These are phyloP conservation scores for Axea sp. DNA, from an alignment of 2,888 invertebrate species.

Conservation along the genomic window DNA sequence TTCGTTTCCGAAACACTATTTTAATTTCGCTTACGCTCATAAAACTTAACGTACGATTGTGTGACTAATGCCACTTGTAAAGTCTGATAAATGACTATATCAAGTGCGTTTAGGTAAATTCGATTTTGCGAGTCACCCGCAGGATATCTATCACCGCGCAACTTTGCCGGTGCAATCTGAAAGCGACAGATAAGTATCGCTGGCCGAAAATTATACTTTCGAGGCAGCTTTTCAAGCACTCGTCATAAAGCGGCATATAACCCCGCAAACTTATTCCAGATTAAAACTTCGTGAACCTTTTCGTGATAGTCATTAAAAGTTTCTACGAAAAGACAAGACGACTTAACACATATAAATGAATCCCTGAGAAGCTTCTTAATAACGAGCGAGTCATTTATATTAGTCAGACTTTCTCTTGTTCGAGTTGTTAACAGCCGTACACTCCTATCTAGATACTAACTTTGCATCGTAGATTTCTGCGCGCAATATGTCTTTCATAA, in stretches of 20 bases:
- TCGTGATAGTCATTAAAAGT: slow-evolving; percentile 72
- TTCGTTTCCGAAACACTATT: too few relatives aligned
- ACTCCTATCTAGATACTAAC: slow-evolving; percentile 45
- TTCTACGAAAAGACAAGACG: slow-evolving; percentile 67
- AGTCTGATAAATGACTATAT: slow-evolving; percentile 39
- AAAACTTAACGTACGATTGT: slow-evolving; percentile 14
- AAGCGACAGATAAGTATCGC: slow-evolving; percentile 42
- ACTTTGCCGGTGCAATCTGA: slow-evolving; percentile 32
- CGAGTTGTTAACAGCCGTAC: slow-evolving; percentile 64
- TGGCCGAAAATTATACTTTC: slow-evolving; percentile 67
- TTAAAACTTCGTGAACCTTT: slow-evolving; percentile 70
- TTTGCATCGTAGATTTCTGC: slow-evolving; percentile 24
- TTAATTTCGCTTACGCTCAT: not conserved
- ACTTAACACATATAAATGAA: slow-evolving; percentile 75
- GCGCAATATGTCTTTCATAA: slow-evolving; percentile 48
- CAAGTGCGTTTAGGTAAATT: slow-evolving; percentile 40
- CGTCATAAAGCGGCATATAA: slow-evolving; percentile 69
- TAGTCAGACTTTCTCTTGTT: slow-evolving; percentile 66
- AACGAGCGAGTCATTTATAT: slow-evolving; percentile 70
- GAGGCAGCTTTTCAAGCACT: slow-evolving; percentile 67
- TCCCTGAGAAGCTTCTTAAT: slow-evolving; percentile 69
- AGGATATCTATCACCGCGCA: slow-evolving; percentile 41
- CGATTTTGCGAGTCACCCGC: slow-evolving; percentile 38
- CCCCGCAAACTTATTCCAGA: slow-evolving; percentile 67
- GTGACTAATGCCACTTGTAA: slow-evolving; percentile 21